Evolutionary conservation across 2,888 invertebrate genomes (phyloP).

Genomic region (Lochmaea crataegi): DNA sequence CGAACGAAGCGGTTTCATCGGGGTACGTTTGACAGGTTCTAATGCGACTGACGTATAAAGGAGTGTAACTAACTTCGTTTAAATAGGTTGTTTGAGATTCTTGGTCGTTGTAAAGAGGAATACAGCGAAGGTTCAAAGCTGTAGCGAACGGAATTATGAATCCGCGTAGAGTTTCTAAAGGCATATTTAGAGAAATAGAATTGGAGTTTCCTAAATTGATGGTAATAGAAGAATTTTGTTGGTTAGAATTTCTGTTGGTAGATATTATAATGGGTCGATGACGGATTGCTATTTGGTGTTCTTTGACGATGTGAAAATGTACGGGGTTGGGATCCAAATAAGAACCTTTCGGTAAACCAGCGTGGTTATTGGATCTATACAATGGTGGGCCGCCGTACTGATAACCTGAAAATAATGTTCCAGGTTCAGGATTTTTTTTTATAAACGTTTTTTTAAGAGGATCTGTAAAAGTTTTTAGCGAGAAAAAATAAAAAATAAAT

Average conservation of each 20-base stretch:
- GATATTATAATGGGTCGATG: conserved; percentile 56
- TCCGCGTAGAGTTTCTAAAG: conserved; percentile 56
- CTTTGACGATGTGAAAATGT: conserved; percentile 62
- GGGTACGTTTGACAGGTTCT: conserved; percentile 42
- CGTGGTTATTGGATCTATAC: conserved; percentile 62
- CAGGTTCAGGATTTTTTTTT: conserved; percentile 33
- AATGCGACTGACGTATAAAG: conserved; percentile 44
- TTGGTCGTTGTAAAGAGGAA: conserved; percentile 47
- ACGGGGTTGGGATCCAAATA: conserved; percentile 61
- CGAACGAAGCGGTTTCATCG: conserved; percentile 41
- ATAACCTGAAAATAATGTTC: conserved; percentile 54
- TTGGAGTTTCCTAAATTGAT: conserved; percentile 55
- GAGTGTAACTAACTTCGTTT: conserved; percentile 48
- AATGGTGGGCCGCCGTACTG: conserved; percentile 34
- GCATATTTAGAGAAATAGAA: conserved; percentile 57
- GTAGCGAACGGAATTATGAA: conserved; percentile 61
- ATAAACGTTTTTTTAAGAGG: conserved; percentile 7
- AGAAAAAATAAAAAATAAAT: conserved; percentile 6
- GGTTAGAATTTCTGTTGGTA: neutral
- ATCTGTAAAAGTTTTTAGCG: conserved; percentile 3
- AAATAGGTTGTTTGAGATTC: conserved; percentile 58
- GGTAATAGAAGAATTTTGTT: conserved; percentile 50
- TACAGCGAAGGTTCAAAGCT: conserved; percentile 54
- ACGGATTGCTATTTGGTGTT: conserved; percentile 52
- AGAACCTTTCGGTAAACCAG: conserved; percentile 63